Conservation (phyloP, 2,797 vertebrate species). For the Sebastes minor region DNA sequence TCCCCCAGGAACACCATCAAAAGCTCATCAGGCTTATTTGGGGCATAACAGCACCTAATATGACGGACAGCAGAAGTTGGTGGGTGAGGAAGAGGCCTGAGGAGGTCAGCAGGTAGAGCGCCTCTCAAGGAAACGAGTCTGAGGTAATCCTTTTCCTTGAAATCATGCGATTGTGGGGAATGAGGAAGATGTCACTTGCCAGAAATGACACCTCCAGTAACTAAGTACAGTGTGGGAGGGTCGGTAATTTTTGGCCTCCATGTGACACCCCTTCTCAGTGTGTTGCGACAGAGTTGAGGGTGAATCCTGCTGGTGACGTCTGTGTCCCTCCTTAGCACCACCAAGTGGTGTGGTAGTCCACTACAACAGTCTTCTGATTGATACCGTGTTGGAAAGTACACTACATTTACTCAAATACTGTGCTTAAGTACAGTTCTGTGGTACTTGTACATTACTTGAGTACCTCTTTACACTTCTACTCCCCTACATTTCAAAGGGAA, state of each 20-base stretch:
- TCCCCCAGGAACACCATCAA: neutral
- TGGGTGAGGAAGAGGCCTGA: neutral
- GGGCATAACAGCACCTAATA: neutral
- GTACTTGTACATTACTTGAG: neutral
- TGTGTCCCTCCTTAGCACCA: neutral
- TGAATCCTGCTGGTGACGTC: neutral
- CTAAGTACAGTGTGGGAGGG: neutral
- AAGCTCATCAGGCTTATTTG: neutral
- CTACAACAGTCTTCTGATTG: neutral
- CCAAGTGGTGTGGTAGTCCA: neutral
- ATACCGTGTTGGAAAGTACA: neutral
- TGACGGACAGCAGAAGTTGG: neutral
- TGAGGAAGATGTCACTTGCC: neutral
- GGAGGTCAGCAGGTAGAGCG: too few relatives aligned
- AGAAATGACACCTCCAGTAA: neutral
- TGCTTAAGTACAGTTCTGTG: neutral
- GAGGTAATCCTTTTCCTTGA: neutral
- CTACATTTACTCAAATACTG: neutral
- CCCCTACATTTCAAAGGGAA: neutral
- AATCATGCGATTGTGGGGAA: neutral
- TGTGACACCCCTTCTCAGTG: too few relatives aligned
- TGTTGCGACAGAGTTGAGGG: neutral
- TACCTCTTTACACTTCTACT: neutral
- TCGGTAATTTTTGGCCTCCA: neutral
- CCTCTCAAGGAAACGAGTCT: neutral